These are phyloP conservation scores for Nasonovia ribisnigri DNA, from an alignment of 2,888 invertebrate genomes.

Conservation along the genomic window DNA sequence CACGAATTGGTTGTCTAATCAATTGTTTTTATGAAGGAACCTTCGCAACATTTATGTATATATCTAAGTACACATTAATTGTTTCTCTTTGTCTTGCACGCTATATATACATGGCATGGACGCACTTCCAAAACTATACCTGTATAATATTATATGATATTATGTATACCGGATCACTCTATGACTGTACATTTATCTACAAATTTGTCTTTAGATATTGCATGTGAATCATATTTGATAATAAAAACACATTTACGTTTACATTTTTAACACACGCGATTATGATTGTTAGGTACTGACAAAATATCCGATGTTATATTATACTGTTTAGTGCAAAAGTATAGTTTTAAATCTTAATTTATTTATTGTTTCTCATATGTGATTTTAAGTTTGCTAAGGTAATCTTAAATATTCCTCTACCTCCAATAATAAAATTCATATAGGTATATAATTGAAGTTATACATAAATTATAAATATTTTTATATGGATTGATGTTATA, in stretches of 20 bases:
- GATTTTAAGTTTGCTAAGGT: no score
- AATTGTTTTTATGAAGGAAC: not conserved
- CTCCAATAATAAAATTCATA: no score
- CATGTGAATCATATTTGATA: not conserved
- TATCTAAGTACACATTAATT: not conserved
- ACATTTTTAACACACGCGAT: not conserved
- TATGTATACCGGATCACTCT: not conserved
- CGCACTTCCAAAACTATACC: not conserved
- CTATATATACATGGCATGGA: not conserved
- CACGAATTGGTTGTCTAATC: not conserved
- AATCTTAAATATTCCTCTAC: no score
- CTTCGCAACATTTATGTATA: not conserved
- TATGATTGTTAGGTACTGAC: not conserved
- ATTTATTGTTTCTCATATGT: not conserved
- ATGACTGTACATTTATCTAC: not conserved
- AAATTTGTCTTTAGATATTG: not conserved
- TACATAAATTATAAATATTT: no score
- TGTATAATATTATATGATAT: not conserved
- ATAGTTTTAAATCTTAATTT: not conserved
- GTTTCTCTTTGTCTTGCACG: not conserved
- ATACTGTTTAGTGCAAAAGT: not conserved
- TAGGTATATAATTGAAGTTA: no score
- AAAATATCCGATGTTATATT: not conserved
- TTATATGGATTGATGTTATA: not conserved
- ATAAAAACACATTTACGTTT: not conserved